Base-by-base conservation (phyloP, 2,113 vertebrate species). In the Oxygymnocypris stewartii region DNA sequence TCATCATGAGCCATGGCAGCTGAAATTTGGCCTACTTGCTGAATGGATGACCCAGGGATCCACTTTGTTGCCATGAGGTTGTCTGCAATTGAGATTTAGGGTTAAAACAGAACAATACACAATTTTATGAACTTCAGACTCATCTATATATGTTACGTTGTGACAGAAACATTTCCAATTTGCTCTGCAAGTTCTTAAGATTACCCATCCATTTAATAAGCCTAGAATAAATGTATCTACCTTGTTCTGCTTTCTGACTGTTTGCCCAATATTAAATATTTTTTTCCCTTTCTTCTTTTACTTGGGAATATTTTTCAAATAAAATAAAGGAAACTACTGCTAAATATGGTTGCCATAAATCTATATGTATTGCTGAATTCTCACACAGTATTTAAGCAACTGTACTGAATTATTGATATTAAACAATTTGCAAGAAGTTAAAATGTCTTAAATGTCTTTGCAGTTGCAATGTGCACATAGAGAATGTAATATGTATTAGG, bases 51-150 rank as follows among this genome's bases (percentile, higher is more conserved):
- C 84, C 83, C 87, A 84, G 85, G 88, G 88, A 93, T 91, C 91
- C 91, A 93, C 92, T 95, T 94, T 93, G 92, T 91, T 82, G 86
- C 89, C 82, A 84, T 82, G 87, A 92, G 91, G 91, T 90, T 90
- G 90, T 92, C 88, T 93, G 91, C 91, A 94, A 95, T 94, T 93
- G 94, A 91, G 91, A 93, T 94, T 92, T 63, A 90, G 93, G 96
- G 94, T 94, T 92, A 94, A 96, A 96, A 95, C 92, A 94, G 94
- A 96, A 96, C 92, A 94, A 92, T 92, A 91, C 86, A 86, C 91
- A 88, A 92, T 91, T 95, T 95, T 93, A 90, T 90, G 90, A 89
- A 93, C 85, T 47, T 87, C 91, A 92, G 92, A 93, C 93, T 92
- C 89, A 92, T 91, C 92, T 92, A 93, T 95, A 93, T 93, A 92